phyloP scores from a whole-genome alignment of 2,888 invertebrate species.

The Beris morrisii region DNA sequence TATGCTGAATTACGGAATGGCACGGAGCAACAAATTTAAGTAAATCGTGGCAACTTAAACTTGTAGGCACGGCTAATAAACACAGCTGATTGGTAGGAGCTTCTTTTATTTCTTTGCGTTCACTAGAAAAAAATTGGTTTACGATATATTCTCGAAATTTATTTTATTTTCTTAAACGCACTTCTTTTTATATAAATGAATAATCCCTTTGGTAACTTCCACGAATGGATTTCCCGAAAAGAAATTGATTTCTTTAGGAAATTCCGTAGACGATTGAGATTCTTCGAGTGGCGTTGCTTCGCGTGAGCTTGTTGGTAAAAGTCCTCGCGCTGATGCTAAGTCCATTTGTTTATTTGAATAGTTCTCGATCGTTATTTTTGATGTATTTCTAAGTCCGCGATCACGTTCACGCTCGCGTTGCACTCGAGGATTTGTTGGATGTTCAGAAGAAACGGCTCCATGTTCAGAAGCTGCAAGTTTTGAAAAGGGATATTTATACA shows the following conservation, averaged over 20 bases:
- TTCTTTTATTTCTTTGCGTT: slow-evolving; percentile 70
- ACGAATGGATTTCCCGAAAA: slow-evolving; percentile 97
- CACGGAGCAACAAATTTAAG: slow-evolving; percentile 93
- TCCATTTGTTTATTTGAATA: slow-evolving; percentile 67
- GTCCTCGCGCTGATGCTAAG: slow-evolving; percentile 56
- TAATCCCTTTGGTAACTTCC: slow-evolving; percentile 93
- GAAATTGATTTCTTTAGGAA: slow-evolving; percentile 69
- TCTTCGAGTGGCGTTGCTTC: slow-evolving; percentile 57
- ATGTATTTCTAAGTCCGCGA: slow-evolving; percentile 69
- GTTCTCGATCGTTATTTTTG: slow-evolving; percentile 77
- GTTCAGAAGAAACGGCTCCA: slow-evolving; percentile 55
- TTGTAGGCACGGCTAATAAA: slow-evolving; percentile 85
- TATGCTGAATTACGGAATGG: slow-evolving; percentile 84
- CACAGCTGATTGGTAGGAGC: slow-evolving; percentile 83
- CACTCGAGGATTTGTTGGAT: slow-evolving; percentile 52
- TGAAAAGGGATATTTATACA: too few species aligned
- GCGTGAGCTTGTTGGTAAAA: slow-evolving; percentile 66
- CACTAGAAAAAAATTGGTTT: slow-evolving; percentile 59
- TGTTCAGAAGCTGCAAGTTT: slow-evolving; percentile 47
- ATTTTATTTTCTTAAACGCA: slow-evolving; percentile 55
- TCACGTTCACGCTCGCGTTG: slow-evolving; percentile 59
- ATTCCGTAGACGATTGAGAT: slow-evolving; percentile 46
- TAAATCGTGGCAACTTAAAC: slow-evolving; percentile 89
- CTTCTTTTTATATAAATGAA: slow-evolving; percentile 98
- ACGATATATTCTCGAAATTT: background rate